These are phyloP conservation scores for Scyliorhinus canicula DNA, from an alignment of 2,797 vertebrate species.

Conservation along the genomic window DNA sequence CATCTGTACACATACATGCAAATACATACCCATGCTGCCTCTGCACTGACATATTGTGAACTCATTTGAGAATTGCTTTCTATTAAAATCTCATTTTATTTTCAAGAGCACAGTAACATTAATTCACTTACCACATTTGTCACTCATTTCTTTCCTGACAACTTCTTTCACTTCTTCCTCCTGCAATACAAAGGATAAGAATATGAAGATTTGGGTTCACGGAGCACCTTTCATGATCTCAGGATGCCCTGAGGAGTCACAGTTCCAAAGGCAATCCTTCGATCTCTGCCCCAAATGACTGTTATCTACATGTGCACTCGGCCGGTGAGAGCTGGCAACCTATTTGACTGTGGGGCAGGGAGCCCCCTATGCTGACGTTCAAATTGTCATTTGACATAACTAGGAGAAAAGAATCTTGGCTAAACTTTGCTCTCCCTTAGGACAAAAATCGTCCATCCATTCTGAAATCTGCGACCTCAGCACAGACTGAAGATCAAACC, in stretches of 20 bases:
- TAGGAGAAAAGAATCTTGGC: background rate
- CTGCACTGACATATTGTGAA: background rate
- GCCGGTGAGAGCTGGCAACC: background rate
- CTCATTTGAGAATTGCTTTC: background rate
- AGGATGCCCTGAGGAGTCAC: background rate
- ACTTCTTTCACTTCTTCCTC: conserved; percentile 74
- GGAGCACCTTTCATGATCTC: background rate
- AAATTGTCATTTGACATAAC: background rate
- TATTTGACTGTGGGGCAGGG: background rate
- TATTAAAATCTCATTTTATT: background rate
- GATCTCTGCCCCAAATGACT: background rate
- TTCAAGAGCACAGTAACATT: background rate
- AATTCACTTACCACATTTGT: conserved; percentile 68
- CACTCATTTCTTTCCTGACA: conserved; percentile 65
- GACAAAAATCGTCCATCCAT: background rate
- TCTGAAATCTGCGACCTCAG: background rate
- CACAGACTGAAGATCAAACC: background rate
- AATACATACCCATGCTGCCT: background rate
- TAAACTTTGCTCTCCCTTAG: background rate
- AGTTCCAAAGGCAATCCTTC: background rate
- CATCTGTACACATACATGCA: background rate
- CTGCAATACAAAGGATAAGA: conserved; percentile 51
- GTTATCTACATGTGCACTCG: background rate
- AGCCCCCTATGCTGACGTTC: background rate
- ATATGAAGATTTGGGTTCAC: background rate